A percentile compares a stretch with the other conserved stretches of the same genome.
phyloP scores from a whole-genome alignment of 1,140 invertebrate genomes.

The Periplaneta americana region DNA sequence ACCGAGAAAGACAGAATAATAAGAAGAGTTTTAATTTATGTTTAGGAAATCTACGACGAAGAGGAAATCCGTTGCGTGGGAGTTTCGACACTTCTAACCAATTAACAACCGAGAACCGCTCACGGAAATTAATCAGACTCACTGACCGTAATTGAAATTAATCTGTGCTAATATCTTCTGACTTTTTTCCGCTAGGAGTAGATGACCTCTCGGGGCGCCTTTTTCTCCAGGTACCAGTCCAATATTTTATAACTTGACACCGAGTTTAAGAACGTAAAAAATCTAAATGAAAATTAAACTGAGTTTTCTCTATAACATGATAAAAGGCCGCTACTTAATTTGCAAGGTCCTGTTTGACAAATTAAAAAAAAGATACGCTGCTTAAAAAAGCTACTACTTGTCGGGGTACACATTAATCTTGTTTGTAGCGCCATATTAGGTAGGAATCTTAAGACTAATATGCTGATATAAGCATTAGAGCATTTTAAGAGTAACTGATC shows the following conservation, averaged over 20 bases:
- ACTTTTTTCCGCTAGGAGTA: not conserved
- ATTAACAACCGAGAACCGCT: too few relatives aligned
- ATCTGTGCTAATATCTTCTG: not conserved
- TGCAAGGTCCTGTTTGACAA: not conserved
- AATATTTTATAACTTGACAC: not conserved
- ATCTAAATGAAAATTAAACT: not conserved
- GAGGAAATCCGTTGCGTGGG: too few relatives aligned
- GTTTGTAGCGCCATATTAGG: not conserved
- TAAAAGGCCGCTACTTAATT: not conserved
- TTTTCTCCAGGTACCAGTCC: not conserved
- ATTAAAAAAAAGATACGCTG: not conserved
- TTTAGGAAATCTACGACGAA: too few relatives aligned
- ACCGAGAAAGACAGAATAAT: too few relatives aligned
- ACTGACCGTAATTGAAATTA: not conserved
- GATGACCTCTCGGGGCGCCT: not conserved
- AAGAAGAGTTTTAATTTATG: too few relatives aligned
- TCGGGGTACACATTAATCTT: not conserved
- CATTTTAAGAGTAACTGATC: not conserved
- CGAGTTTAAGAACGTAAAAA: not conserved
- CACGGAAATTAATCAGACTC: too few relatives aligned
- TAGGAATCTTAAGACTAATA: not conserved
- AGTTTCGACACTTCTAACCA: too few relatives aligned
- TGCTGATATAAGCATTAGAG: not conserved
- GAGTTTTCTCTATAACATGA: not conserved
- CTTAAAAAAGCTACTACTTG: not conserved